A percentile compares a stretch with the other conserved stretches of the same genome.
Evolutionary conservation across 1,140 invertebrate species (phyloP).

Genomic region (Zaprionus gabonicus): DNA sequence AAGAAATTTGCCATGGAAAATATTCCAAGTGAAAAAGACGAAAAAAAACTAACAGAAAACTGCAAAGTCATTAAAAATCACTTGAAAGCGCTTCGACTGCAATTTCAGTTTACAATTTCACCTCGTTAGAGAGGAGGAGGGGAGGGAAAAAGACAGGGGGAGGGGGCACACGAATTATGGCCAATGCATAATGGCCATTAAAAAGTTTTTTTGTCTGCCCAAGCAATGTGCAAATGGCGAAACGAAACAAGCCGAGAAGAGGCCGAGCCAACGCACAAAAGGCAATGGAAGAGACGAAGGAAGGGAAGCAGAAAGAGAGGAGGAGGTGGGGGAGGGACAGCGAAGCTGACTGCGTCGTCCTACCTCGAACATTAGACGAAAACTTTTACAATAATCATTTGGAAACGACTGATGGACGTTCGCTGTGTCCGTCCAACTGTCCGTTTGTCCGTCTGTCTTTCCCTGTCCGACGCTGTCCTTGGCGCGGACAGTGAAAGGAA

Average conservation of each 20-base stretch:
- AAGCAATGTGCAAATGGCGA: slow-evolving; percentile 40
- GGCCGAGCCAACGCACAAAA: background rate
- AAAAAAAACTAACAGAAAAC: slow-evolving; percentile 36
- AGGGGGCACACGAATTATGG: slow-evolving; percentile 68
- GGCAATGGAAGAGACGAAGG: slow-evolving; percentile 5
- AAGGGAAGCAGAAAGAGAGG: background rate
- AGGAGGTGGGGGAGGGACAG: slow-evolving; percentile 39
- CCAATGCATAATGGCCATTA: slow-evolving; percentile 80
- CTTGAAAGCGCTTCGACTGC: slow-evolving; percentile 73
- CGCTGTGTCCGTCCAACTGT: background rate
- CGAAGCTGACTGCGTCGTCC: slow-evolving; percentile 14
- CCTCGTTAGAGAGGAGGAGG: slow-evolving; percentile 40
- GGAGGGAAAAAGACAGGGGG: slow-evolving; percentile 12
- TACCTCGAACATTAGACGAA: slow-evolving; percentile 61
- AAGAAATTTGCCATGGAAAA: slow-evolving; percentile 39
- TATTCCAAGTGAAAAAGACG: slow-evolving; percentile 26
- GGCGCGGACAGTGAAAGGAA: slow-evolving; percentile 46
- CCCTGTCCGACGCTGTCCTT: slow-evolving; percentile 56
- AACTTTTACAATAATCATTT: slow-evolving; percentile 81
- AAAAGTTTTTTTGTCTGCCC: slow-evolving; percentile 62
- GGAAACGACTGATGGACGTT: slow-evolving; percentile 41
- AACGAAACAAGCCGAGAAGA: slow-evolving; percentile 32
- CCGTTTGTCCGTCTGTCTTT: background rate
- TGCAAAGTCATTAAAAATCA: slow-evolving; percentile 75
- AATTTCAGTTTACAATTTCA: slow-evolving; percentile 66